Base-by-base conservation (phyloP, 2,113 vertebrate species). In the Phylloscopus trochiloides region DNA sequence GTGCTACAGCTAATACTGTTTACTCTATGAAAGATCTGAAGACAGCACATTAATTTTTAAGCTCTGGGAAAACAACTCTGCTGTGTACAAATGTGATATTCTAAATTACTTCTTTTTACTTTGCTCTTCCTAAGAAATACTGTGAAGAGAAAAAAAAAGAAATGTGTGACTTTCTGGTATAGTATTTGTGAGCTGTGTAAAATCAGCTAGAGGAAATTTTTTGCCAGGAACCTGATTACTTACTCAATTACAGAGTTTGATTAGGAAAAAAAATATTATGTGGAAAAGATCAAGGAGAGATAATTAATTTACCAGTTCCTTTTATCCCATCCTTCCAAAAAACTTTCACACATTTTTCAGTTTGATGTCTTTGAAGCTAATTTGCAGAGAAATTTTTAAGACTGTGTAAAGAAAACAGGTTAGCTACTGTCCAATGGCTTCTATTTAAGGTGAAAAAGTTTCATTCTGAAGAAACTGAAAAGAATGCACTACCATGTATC, bases 301-400 rank as follows among this genome's bases (percentile, higher is more conserved):
- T 92, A 92, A 89, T 95, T 95, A 96, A 94, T 91, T 94, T 95
- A 75, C 21, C 57, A 89, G n/a, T 29, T 84, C 48, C 57, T 95
- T 93, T 95, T 75, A 94, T 86, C 72, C 47, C 19, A 43, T 66
- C 51, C 59, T 59, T 73, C 76, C 34, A 90, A 82, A 93, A 74
- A 66, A 29, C 21, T 59, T 94, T 92, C 91, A 93, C 68, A 87
- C 76, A 52, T 91, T 92, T 87, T 85, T 40, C 4, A 11, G 76
- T 95, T 87, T 91, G 80, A 95, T 85, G 88, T 70, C 71, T 90
- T 91, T 93, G 71, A 96, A 93, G 78, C 5, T 65, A 65, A 92
- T 90, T 93, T 89, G n/a, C 20, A 76, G 32, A 92, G 66, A 94
- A 65, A 92, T 79, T 76, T 80, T 7, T 68, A 52, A 75, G 57